These are phyloP conservation scores for Oppia nitens DNA, from an alignment of 1,140 invertebrate species.

Conservation along the genomic window DNA sequence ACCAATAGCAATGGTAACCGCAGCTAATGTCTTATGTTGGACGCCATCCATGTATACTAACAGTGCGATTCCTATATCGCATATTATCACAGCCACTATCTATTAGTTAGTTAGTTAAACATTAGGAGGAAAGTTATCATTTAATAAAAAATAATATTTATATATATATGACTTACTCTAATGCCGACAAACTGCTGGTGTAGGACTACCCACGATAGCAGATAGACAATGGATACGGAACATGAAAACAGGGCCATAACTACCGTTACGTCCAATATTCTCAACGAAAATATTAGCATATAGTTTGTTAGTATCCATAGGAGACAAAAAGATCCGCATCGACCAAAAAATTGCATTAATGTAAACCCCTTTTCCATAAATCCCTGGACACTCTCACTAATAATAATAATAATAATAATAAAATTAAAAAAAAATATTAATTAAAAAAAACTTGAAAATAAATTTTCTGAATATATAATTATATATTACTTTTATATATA, in stretches of 20 bases:
- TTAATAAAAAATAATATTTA: not conserved
- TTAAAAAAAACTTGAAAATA: not conserved
- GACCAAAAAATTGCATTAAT: constrained; percentile 25
- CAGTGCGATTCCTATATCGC: constrained; percentile 79
- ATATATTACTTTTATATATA: not conserved
- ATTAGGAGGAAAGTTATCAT: not conserved
- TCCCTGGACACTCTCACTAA: constrained; percentile 24
- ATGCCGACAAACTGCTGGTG: constrained; percentile 91
- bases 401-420: not conserved
- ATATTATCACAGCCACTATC: constrained; percentile 87
- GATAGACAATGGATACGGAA: constrained; percentile 77
- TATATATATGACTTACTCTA: constrained; percentile 45
- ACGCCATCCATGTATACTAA: constrained; percentile 91
- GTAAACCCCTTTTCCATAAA: constrained; percentile 25
- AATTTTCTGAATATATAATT: not conserved
- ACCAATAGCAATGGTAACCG: constrained; percentile 10
- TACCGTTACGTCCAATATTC: constrained; percentile 69
- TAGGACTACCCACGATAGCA: constrained; percentile 85
- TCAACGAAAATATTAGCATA: constrained; percentile 67
- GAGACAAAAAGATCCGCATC: constrained; percentile 68
- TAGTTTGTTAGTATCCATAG: constrained; percentile 84
- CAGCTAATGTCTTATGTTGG: constrained; percentile 8
- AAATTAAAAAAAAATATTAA: not conserved
- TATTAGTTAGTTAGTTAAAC: constrained; percentile 33
- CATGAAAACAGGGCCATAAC: constrained; percentile 81